phyloP scores from a whole-genome alignment of 92 coral and sea anemone species.

The Epizoanthus illoricatus region DNA sequence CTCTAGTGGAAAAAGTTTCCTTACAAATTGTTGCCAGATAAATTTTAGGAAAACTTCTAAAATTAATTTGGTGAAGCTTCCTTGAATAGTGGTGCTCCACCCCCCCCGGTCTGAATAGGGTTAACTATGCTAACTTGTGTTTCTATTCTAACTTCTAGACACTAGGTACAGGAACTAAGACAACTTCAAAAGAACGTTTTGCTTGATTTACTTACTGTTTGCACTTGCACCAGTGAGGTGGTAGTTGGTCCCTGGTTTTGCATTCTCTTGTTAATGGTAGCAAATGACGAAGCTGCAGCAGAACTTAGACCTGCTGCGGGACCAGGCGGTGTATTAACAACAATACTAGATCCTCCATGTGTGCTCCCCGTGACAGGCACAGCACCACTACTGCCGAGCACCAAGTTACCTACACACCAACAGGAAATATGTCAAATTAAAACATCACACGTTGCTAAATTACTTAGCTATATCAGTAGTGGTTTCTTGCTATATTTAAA shows the following conservation, averaged over 20 bases:
- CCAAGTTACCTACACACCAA: slow-evolving; percentile 47
- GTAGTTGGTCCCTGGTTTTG: slow-evolving; percentile 64
- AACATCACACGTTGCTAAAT: background rate
- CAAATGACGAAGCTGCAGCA: slow-evolving; percentile 72
- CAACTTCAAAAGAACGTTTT: background rate
- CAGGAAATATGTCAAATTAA: too few species aligned
- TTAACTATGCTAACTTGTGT: too few species aligned
- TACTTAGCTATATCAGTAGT: background rate
- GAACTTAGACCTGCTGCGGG: slow-evolving; percentile 68
- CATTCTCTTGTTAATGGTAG: slow-evolving; percentile 92
- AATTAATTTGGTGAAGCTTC: too few species aligned
- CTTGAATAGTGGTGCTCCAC: too few species aligned
- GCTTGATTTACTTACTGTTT: slow-evolving; percentile 48
- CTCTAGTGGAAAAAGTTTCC: too few species aligned
- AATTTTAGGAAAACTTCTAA: too few species aligned
- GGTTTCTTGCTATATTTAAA: too few species aligned
- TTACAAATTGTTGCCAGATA: too few species aligned
- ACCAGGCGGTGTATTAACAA: slow-evolving; percentile 91
- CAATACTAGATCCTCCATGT: slow-evolving; percentile 80
- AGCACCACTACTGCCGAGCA: slow-evolving; percentile 58
- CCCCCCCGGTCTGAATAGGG: too few species aligned
- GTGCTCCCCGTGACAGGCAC: slow-evolving; percentile 61
- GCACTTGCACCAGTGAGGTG: slow-evolving; percentile 65
- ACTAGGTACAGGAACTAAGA: too few species aligned
- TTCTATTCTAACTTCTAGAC: too few species aligned